Conservation (phyloP, 2,113 vertebrate species). For the Charina bottae region DNA sequence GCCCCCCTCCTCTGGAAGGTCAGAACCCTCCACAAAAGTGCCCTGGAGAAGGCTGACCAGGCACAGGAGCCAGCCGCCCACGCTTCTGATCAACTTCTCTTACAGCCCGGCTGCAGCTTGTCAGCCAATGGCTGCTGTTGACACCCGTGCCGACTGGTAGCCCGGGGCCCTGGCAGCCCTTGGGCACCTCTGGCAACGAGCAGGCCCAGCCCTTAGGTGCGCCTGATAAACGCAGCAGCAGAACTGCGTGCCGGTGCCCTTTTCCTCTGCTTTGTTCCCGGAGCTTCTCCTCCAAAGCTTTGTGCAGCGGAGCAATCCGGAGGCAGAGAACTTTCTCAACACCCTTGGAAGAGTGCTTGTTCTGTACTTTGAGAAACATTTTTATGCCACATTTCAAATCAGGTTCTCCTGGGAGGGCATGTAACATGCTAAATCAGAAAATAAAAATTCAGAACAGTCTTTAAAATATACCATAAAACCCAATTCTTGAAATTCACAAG, state of each 20-base stretch:
- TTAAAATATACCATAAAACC: neutral
- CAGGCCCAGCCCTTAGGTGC: neutral
- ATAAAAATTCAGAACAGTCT: neutral
- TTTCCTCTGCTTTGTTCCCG: neutral
- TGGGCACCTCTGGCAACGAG: neutral
- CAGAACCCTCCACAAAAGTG: neutral
- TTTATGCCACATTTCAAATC: neutral
- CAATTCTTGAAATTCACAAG: no score
- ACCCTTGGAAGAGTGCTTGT: neutral
- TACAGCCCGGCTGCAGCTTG: neutral
- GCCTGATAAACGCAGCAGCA: neutral
- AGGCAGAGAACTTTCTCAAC: neutral
- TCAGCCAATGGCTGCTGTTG: neutral
- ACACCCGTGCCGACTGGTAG: neutral
- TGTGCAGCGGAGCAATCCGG: neutral
- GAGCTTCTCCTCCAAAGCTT: neutral
- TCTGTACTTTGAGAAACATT: neutral
- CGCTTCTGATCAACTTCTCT: accelerated
- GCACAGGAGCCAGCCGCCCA: neutral
- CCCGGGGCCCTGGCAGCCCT: neutral
- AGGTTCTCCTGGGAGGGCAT: neutral
- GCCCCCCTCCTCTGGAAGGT: neutral
- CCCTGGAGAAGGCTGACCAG: neutral
- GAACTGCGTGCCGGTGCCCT: neutral
- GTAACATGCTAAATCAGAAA: neutral